These are phyloP conservation scores for Alca torda DNA, from an alignment of 2,797 vertebrate species.

Conservation along the genomic window DNA sequence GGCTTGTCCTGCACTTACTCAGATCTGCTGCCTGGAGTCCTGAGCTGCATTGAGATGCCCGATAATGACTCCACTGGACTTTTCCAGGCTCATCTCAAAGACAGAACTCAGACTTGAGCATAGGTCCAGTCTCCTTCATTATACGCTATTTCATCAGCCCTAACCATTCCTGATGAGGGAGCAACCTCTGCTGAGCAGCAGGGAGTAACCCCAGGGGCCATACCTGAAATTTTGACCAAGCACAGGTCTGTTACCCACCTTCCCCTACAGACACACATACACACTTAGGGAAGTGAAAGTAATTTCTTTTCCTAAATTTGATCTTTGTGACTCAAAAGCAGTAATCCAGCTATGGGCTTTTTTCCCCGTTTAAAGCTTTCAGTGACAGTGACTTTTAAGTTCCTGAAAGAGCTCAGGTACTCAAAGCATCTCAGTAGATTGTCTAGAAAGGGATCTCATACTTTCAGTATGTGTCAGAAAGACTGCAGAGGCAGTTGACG, in stretches of 20 bases:
- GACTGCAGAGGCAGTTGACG: background rate
- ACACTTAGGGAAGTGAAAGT: background rate
- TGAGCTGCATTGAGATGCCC: background rate
- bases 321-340: background rate
- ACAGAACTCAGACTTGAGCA: background rate
- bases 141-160: background rate
- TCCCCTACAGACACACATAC: background rate
- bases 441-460: background rate
- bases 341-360: background rate
- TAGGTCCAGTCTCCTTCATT: background rate
- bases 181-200: background rate
- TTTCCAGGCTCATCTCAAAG: background rate
- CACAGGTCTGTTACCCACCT: background rate
- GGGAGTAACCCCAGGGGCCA: background rate
- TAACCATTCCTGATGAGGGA: background rate
- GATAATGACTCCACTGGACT: background rate
- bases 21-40: background rate
- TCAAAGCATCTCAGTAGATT: background rate
- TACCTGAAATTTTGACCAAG: background rate
- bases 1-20: background rate
- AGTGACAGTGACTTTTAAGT: background rate
- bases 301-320: background rate
- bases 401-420: background rate
- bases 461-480: background rate
- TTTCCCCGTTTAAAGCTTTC: background rate